These are phyloP conservation scores for Lytechinus variegatus DNA, from an alignment of 35 echinoderm and acorn worm species.

Conservation along the genomic window DNA sequence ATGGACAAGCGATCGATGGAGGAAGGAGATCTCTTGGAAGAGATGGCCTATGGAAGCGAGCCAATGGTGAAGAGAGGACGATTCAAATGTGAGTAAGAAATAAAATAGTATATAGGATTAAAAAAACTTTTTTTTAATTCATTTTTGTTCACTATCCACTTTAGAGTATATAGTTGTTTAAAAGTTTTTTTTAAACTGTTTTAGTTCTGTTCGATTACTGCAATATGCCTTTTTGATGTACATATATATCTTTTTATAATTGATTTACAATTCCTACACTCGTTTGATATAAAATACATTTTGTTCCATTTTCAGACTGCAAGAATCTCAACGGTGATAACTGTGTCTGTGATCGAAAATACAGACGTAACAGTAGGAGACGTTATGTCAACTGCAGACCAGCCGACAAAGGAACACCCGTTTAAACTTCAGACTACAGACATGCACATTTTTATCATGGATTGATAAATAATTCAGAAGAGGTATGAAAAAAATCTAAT, in stretches of 20 bases:
- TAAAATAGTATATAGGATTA: too few relatives aligned
- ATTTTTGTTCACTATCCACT: too few relatives aligned
- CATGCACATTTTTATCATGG: background rate
- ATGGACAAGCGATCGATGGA: constrained; percentile 29
- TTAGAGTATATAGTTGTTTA: too few relatives aligned
- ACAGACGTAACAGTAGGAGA: constrained; percentile 16
- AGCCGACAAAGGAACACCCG: constrained; percentile 1
- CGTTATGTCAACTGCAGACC: constrained; percentile 35
- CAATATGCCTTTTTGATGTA: too few relatives aligned
- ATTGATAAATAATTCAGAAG: background rate
- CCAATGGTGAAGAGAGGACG: constrained; percentile 49
- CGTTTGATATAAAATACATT: too few relatives aligned
- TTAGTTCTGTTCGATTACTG: too few relatives aligned
- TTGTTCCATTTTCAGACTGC: background rate
- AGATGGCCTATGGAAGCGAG: constrained; percentile 28
- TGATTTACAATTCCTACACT: too few relatives aligned
- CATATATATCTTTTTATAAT: too few relatives aligned
- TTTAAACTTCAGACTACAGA: background rate
- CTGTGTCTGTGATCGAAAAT: constrained; percentile 37
- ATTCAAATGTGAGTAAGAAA: constrained; percentile 25
- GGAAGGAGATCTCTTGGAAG: constrained; percentile 24
- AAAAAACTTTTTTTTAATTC: too few relatives aligned
- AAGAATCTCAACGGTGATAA: background rate
- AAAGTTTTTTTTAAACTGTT: too few relatives aligned
- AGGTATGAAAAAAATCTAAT: background rate